Evolutionary conservation across 2,888 invertebrate species (phyloP), one percentile per base, ranked within the genome.

Genomic region (Lagria hirta): DNA sequence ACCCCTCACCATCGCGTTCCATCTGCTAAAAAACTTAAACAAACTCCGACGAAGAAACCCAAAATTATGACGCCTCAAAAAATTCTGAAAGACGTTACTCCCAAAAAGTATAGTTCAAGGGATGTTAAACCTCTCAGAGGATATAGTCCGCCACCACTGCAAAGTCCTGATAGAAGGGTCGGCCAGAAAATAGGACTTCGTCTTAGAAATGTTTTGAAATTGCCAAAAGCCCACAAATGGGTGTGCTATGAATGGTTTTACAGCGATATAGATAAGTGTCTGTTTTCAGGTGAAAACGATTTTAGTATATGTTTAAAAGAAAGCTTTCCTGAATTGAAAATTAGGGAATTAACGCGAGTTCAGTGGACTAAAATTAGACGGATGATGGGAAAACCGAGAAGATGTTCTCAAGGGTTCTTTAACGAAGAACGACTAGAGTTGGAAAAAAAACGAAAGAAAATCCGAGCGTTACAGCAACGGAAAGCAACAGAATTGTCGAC

Each of bases 211-310:
- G 78, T 99, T 16, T 75, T 99, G 3, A 98, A 98, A 73, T 74
- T 99, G 51, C 98, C 99, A 1, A 98, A 98, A 75, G 98, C 98
- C 3, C 96, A 98, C 69, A 95, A 94, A 73, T 98, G 97, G 95
- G 97, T 98, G 4, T 97, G 95, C 71, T 98, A 94, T 72, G 99
- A 99, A 71, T 99, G 96, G 86, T 99, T 99, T 73, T 99, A 99
- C 72, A 97, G 98, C 57, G 97, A 96, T 64, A 88, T 99, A 58
- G 99, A 99, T 68, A 87, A 88, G 66, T 87, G 92, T 18, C 75
- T 99, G 20, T 98, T 99, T 73, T 84, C 89, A 55, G 94, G 92
- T 20, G 95, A 95, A 65, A 97, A 97, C 74, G 98, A 99, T 74
- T 98, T 98, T 67, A 87, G 86, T 72, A 86, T 90, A 52, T 96